Conservation (phyloP, 2,113 vertebrate species). For the Corydoras maculifer region DNA sequence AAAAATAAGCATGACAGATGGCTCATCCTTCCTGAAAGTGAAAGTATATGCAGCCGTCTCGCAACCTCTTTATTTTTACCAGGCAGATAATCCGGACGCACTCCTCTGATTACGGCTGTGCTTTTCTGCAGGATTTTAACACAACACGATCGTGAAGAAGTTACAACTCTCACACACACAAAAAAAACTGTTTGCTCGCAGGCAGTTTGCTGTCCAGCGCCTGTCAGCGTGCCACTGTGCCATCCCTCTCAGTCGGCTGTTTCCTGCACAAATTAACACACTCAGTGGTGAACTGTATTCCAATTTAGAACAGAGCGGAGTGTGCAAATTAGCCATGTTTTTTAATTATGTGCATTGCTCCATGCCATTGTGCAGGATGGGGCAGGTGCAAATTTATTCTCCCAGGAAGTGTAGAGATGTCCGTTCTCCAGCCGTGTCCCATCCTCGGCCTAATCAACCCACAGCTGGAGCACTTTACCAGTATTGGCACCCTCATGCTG, state of each 20-base stretch:
- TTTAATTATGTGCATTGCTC: conserved; percentile 90
- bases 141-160: too few relatives aligned
- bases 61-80: conserved; percentile 55
- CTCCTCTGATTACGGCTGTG: too few relatives aligned
- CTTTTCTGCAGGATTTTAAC: too few relatives aligned
- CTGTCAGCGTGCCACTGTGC: conserved; percentile 76
- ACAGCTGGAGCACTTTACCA: conserved; percentile 78
- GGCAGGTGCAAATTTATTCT: conserved; percentile 92
- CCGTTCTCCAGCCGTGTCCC: conserved; percentile 76
- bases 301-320: conserved; percentile 80
- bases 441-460: conserved; percentile 84
- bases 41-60: neutral
- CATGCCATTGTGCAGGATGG: conserved; percentile 68
- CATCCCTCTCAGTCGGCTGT: conserved; percentile 78
- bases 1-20: conserved; percentile 51
- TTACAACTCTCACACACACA: too few relatives aligned
- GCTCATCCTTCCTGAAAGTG: conserved; percentile 61
- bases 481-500: conserved; percentile 76
- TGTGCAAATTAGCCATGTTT: conserved; percentile 95
- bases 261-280: conserved; percentile 97
- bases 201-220: conserved; percentile 64
- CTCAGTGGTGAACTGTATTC: conserved; percentile 95
- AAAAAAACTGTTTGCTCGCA: neutral
- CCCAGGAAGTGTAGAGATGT: conserved; percentile 74
- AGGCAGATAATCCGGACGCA: conserved; percentile 60